Conservation (phyloP, 1,140 invertebrate species). For the Carcinoscorpius rotundicauda region DNA sequence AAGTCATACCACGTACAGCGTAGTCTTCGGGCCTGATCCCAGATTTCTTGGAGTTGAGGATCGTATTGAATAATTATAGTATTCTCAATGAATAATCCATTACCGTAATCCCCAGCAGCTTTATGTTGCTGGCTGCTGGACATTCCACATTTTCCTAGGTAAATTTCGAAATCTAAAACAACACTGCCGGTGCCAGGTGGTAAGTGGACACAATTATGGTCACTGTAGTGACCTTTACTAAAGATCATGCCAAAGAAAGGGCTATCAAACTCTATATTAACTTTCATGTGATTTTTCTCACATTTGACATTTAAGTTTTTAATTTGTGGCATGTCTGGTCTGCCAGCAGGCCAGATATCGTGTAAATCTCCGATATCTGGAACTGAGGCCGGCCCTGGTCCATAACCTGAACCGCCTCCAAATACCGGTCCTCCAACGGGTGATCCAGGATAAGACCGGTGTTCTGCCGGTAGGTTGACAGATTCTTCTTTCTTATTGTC, state of each 20-base stretch:
- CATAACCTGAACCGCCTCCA: background rate
- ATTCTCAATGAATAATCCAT: constrained; percentile 73
- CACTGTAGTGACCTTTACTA: constrained; percentile 75
- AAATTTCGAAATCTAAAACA: constrained; percentile 83
- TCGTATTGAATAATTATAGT: constrained; percentile 93
- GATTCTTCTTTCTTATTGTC: constrained; percentile 25
- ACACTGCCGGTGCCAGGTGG: constrained; percentile 77
- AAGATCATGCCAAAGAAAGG: constrained; percentile 95
- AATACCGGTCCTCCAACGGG: constrained; percentile 12
- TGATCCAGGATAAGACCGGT: constrained; percentile 1
- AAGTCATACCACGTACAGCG: constrained; percentile 91
- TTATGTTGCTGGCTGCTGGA: constrained; percentile 54
- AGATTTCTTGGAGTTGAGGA: constrained; percentile 82
- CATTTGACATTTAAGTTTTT: constrained; percentile 70
- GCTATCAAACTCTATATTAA: constrained; percentile 77
- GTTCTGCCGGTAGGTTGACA: constrained; percentile 23
- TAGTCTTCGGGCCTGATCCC: constrained; percentile 59
- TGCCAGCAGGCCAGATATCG: constrained; percentile 22
- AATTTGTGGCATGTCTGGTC: constrained; percentile 23
- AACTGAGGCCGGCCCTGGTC: constrained; percentile 6
- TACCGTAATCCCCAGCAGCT: constrained; percentile 49
- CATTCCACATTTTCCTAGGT: constrained; percentile 47
- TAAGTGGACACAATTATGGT: constrained; percentile 77
- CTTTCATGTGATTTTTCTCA: constrained; percentile 83
- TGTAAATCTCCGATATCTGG: constrained; percentile 5